phyloP scores from a whole-genome alignment of 2,888 invertebrate genomes.

The Automeris io region DNA sequence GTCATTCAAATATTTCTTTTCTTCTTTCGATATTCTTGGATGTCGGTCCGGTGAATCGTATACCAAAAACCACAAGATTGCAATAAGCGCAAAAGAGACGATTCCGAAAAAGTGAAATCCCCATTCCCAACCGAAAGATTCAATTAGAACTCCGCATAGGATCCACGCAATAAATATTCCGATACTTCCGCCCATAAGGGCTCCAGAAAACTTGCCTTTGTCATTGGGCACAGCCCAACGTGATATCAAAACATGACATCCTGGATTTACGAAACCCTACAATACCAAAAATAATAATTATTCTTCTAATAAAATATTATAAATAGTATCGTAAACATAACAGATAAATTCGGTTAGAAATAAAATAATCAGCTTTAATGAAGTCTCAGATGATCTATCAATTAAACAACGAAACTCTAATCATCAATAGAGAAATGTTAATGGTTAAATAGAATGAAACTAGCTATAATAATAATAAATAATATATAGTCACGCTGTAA shows the following conservation, averaged over 20 bases:
- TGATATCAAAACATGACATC: slow-evolving; percentile 71
- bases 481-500: no score
- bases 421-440: no score
- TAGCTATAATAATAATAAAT: no score
- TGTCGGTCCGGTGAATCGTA: slow-evolving; percentile 72
- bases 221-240: slow-evolving; percentile 79
- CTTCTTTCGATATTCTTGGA: slow-evolving; percentile 50
- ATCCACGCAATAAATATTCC: slow-evolving; percentile 39
- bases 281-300: no score
- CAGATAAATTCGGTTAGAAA: background rate
- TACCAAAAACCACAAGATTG: slow-evolving; percentile 10
- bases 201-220: slow-evolving; percentile 72
- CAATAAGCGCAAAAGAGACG: slow-evolving; percentile 42
- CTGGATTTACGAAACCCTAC: slow-evolving; percentile 67
- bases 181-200: slow-evolving; percentile 58
- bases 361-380: background rate
- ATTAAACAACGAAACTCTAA: no score
- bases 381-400: no score
- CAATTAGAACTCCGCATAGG: slow-evolving; percentile 35
- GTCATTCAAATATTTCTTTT: slow-evolving; percentile 11
- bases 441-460: no score
- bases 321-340: background rate
- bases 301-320: no score
- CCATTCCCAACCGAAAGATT: slow-evolving; percentile 72
- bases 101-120: slow-evolving; percentile 74